Percentiles rank a stretch among this genome's conserved stretches.
These are phyloP conservation scores for Orthonyx spaldingii DNA, from an alignment of 2,113 vertebrate species.

Conservation along the genomic window DNA sequence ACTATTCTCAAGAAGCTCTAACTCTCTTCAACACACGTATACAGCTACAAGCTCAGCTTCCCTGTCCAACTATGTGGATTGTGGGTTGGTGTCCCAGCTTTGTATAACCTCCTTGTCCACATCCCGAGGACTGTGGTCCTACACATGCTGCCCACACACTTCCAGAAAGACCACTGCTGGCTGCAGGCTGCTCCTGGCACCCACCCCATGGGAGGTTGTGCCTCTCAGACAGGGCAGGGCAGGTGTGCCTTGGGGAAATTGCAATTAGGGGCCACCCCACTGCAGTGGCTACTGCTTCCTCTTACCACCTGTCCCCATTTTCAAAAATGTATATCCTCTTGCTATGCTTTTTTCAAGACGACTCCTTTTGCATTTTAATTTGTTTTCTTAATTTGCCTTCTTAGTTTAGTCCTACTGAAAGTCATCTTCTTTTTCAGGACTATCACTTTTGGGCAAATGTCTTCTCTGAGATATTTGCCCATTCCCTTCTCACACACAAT, in stretches of 20 bases:
- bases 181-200: neutral
- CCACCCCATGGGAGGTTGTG: rapidly evolving
- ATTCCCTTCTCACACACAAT: neutral
- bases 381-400: neutral
- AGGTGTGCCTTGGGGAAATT: neutral
- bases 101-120: too few species aligned
- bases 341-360: neutral
- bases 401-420: neutral
- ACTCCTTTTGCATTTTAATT: neutral
- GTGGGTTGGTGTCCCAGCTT: rapidly evolving
- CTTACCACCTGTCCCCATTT: neutral
- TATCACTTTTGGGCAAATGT: neutral
- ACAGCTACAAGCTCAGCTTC: neutral
- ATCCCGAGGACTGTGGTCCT: neutral
- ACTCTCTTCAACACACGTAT: rapidly evolving
- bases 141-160: rapidly evolving
- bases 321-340: neutral
- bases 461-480: neutral
- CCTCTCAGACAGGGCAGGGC: neutral
- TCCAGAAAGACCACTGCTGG: neutral
- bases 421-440: neutral
- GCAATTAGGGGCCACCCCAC: rapidly evolving
- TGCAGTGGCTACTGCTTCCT: neutral
- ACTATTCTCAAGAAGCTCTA: neutral
- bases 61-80: neutral